Evolutionary conservation across 2,888 invertebrate species (phyloP).

Genomic region (Phytoseiulus persimilis): DNA sequence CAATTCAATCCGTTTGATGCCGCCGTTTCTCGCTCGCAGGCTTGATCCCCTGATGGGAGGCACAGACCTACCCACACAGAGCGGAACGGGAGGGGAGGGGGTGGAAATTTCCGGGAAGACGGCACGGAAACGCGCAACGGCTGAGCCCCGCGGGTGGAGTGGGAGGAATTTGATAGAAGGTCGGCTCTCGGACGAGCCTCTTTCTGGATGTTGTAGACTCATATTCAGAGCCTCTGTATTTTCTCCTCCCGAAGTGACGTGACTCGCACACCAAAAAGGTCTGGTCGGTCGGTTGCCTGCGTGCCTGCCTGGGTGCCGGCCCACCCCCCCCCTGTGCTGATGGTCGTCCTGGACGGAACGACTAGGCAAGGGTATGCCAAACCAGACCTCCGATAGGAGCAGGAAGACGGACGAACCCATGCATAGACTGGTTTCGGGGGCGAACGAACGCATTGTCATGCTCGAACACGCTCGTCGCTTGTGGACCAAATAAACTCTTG

Average conservation of each 20-base stretch:
- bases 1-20: no score
- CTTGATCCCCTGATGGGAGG: no score
- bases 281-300: neutral
- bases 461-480: neutral
- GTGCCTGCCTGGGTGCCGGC: neutral
- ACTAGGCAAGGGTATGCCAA: neutral
- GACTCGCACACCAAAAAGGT: neutral
- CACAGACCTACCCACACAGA: no score
- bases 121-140: neutral
- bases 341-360: neutral
- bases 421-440: no score
- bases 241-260: neutral
- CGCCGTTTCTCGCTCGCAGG: no score
- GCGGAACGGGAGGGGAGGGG: no score
- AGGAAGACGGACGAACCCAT: no score
- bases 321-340: neutral
- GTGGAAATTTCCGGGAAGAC: no score
- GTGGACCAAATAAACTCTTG: neutral
- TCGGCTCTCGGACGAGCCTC: neutral
- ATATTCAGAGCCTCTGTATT: neutral
- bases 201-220: neutral
- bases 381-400: neutral
- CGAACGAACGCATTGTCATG: neutral
- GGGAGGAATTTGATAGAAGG: neutral
- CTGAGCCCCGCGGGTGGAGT: neutral